Percentiles rank a stretch among this genome's conserved stretches.
Evolutionary conservation across 2,888 invertebrate genomes (phyloP).

Genomic region (Lathronympha strigana): DNA sequence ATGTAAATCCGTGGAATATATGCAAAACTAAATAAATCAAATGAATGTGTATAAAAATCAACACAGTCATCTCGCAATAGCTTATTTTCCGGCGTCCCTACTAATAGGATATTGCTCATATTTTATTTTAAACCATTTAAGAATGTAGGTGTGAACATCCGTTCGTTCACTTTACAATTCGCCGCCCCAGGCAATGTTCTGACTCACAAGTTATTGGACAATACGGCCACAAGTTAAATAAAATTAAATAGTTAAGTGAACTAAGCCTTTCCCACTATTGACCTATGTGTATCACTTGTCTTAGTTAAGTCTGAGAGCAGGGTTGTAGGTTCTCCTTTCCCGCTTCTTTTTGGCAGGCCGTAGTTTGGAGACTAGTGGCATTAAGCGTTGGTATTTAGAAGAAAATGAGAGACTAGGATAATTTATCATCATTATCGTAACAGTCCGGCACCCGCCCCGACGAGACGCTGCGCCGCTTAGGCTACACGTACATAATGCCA

Average conservation of each 20-base stretch:
- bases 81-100: background rate
- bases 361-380: too few relatives aligned
- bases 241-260: too few relatives aligned
- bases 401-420: too few relatives aligned
- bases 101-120: constrained; percentile 5
- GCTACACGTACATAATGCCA: constrained; percentile 86
- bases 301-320: too few relatives aligned
- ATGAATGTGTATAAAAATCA: background rate
- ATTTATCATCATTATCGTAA: too few relatives aligned
- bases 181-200: background rate
- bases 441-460: constrained; percentile 64
- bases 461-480: constrained; percentile 67
- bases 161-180: constrained; percentile 1
- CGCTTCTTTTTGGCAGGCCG: too few relatives aligned
- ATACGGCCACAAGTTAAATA: background rate
- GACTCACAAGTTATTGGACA: background rate
- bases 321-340: too few relatives aligned
- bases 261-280: too few relatives aligned
- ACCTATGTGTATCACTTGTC: too few relatives aligned
- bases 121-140: constrained; percentile 6
- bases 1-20: background rate
- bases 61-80: background rate
- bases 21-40: background rate
- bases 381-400: too few relatives aligned
- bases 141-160: constrained; percentile 8